Conservation (phyloP, 2,888 invertebrate species). For the Epinotia bilunana region DNA sequence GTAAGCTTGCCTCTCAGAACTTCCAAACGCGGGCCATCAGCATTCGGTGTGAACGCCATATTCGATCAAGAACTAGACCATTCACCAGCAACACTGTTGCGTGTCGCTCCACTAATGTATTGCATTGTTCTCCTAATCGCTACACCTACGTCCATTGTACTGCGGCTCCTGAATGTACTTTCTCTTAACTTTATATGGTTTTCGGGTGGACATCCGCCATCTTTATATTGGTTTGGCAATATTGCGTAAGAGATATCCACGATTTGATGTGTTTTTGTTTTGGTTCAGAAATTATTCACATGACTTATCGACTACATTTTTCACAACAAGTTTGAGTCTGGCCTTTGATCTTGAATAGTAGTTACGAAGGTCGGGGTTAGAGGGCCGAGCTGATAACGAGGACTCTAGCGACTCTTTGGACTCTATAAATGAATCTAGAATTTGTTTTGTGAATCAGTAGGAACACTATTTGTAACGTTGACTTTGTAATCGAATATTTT, state of each 20-base stretch:
- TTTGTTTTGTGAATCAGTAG: too few species aligned
- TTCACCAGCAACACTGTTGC: not conserved
- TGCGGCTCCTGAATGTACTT: conserved; percentile 22
- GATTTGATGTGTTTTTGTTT: not conserved
- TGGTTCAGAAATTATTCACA: not conserved
- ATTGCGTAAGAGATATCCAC: not conserved
- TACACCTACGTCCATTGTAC: conserved; percentile 35
- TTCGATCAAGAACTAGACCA: not conserved
- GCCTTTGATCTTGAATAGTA: too few species aligned
- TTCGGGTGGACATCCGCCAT: conserved; percentile 3
- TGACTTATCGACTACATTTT: not conserved
- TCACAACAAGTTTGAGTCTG: too few species aligned
- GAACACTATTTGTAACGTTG: too few species aligned
- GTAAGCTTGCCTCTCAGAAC: too few species aligned
- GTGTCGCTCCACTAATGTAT: conserved; percentile 10
- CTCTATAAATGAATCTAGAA: too few species aligned
- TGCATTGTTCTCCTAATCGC: conserved; percentile 21
- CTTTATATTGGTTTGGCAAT: not conserved
- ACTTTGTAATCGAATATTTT: too few species aligned
- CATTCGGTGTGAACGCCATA: not conserved
- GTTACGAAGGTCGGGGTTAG: not conserved
- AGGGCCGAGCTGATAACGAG: too few species aligned
- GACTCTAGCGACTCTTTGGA: too few species aligned
- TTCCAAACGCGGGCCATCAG: not conserved
- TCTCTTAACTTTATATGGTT: conserved; percentile 20